Percentiles rank a stretch among this genome's conserved stretches.
Evolutionary conservation across 2,888 invertebrate species (phyloP).

Genomic region (Acronicta psi): DNA sequence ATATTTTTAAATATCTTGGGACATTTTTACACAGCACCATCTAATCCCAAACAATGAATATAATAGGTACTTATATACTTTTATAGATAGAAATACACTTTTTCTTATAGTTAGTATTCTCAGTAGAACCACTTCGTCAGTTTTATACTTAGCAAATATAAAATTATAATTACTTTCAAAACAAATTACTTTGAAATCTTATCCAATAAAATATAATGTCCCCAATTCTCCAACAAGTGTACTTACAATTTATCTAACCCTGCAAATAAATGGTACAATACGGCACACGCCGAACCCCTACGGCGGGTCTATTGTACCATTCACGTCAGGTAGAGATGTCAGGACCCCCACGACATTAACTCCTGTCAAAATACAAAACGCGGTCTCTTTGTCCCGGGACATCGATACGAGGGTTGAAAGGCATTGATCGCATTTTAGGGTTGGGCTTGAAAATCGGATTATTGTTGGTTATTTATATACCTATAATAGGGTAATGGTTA

Average conservation of each 20-base stretch:
- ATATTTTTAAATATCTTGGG: too few relatives aligned
- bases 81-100: too few relatives aligned
- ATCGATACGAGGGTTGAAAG: conserved; percentile 74
- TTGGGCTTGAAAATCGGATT: conserved; percentile 72
- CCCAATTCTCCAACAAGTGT: conserved; percentile 57
- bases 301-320: conserved; percentile 59
- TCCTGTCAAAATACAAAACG: conserved; percentile 84
- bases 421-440: conserved; percentile 61
- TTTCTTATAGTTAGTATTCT: too few relatives aligned
- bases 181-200: conserved; percentile 13
- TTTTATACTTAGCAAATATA: too few relatives aligned
- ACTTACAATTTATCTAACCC: conserved; percentile 62
- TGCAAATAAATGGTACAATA: conserved; percentile 61
- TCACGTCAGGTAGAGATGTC: conserved; percentile 74
- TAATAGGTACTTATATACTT: too few relatives aligned
- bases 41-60: too few relatives aligned
- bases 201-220: conserved; percentile 32
- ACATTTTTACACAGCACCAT: too few relatives aligned
- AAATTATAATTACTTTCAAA: background rate
- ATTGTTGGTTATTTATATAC: conserved; percentile 58
- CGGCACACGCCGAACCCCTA: conserved; percentile 57
- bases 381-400: conserved; percentile 73
- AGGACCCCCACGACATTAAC: conserved; percentile 77
- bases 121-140: too few relatives aligned
- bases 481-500: conserved; percentile 41